Percentiles rank a stretch among this genome's conserved stretches.
Conservation (phyloP, 2,797 vertebrate species). For the Tokudaia tokunoshimensis region DNA sequence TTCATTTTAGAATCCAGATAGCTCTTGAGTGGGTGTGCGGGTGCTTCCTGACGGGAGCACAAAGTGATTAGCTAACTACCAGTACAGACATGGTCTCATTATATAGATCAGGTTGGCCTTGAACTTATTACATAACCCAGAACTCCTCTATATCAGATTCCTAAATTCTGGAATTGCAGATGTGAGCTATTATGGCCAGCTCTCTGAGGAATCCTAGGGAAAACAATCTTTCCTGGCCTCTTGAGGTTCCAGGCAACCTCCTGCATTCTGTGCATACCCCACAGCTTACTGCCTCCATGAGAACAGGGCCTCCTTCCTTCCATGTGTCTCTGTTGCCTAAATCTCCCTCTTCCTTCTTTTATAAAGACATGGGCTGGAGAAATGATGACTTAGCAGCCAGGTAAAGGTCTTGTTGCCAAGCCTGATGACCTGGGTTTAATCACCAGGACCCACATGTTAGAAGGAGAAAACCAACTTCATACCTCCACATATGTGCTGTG, state of each 20-base stretch:
- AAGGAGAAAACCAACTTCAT: not conserved
- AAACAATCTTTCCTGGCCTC: not conserved
- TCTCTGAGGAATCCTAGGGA: not conserved
- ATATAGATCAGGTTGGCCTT: not conserved
- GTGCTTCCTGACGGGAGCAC: no score
- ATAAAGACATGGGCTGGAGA: not conserved
- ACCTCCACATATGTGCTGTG: not conserved
- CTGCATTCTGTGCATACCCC: not conserved
- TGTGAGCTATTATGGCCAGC: not conserved
- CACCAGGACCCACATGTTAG: not conserved
- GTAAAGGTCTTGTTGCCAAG: not conserved
- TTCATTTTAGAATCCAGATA: no score
- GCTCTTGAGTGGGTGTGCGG: no score
- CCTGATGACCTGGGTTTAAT: not conserved
- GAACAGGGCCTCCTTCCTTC: not conserved
- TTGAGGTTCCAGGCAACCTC: not conserved
- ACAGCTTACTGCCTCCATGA: not conserved
- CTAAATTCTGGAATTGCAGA: not conserved
- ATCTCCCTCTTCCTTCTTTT: not conserved
- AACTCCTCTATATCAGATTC: not conserved
- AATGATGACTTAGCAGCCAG: not conserved
- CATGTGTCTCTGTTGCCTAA: not conserved
- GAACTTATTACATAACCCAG: not conserved
- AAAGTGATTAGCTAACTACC: no score
- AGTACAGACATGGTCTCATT: not conserved